Conservation (phyloP, 2,888 invertebrate species). For the Hetaerina titia region DNA sequence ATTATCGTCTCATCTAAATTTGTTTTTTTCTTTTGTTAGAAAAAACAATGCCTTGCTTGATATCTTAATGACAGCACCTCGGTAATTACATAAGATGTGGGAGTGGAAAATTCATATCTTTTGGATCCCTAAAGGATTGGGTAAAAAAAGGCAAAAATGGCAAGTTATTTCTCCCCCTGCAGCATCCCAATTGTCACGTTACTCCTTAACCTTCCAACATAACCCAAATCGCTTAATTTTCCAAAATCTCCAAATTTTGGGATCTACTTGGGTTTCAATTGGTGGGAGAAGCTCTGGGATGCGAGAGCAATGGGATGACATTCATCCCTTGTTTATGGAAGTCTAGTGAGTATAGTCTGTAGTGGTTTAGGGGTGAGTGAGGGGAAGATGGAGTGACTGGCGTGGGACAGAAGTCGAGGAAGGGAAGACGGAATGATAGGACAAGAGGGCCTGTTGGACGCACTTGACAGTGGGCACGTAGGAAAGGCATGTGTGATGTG, state of each 20-base stretch:
- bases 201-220: background rate
- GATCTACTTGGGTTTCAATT: background rate
- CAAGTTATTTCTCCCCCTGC: too few relatives aligned
- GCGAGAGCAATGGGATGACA: background rate
- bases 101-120: too few relatives aligned
- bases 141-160: too few relatives aligned
- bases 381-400: too few relatives aligned
- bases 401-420: too few relatives aligned
- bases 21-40: too few relatives aligned
- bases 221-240: background rate
- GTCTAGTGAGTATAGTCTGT: background rate
- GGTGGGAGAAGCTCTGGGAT: background rate
- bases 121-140: too few relatives aligned
- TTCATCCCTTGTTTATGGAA: background rate
- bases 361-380: background rate
- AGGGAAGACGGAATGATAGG: too few relatives aligned
- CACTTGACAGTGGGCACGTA: constrained; percentile 4
- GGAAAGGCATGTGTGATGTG: background rate
- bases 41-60: too few relatives aligned
- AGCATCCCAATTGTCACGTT: background rate
- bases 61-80: too few relatives aligned
- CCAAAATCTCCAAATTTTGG: background rate
- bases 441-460: background rate
- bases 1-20: too few relatives aligned
- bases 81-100: too few relatives aligned